Conservation (phyloP, 2,888 invertebrate genomes). For the Chironomus tentans region DNA sequence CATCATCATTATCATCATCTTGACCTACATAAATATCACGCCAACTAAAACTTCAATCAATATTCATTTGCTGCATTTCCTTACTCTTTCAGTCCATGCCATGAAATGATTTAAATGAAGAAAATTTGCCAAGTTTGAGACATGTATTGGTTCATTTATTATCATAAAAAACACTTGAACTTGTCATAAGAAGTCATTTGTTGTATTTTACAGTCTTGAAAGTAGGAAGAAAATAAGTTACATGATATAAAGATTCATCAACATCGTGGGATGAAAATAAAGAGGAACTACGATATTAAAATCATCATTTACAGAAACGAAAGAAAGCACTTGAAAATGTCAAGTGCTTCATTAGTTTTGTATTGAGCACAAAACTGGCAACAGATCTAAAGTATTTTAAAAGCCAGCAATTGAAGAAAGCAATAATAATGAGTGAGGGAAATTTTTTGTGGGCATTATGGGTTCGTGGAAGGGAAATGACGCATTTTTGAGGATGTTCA, state of each 20-base stretch:
- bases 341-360: slow-evolving; percentile 23
- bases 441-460: not conserved
- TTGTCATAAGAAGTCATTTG: slow-evolving; percentile 11
- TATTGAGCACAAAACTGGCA: slow-evolving; percentile 11
- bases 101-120: too few relatives aligned
- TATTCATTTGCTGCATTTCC: too few relatives aligned
- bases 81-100: too few relatives aligned
- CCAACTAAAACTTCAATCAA: too few relatives aligned
- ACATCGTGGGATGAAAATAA: too few relatives aligned
- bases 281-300: too few relatives aligned
- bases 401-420: not conserved
- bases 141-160: not conserved
- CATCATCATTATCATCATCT: too few relatives aligned
- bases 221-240: not conserved
- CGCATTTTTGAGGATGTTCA: too few relatives aligned
- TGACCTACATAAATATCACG: too few relatives aligned
- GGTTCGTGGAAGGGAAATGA: too few relatives aligned
- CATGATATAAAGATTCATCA: too few relatives aligned
- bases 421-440: not conserved
- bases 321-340: slow-evolving; percentile 15
- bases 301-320: not conserved
- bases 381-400: not conserved
- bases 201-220: not conserved
- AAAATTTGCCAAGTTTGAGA: too few relatives aligned
- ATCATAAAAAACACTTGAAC: slow-evolving; percentile 7